phyloP scores from a whole-genome alignment of 2,888 invertebrate species.

The Drosophila anomalipes region DNA sequence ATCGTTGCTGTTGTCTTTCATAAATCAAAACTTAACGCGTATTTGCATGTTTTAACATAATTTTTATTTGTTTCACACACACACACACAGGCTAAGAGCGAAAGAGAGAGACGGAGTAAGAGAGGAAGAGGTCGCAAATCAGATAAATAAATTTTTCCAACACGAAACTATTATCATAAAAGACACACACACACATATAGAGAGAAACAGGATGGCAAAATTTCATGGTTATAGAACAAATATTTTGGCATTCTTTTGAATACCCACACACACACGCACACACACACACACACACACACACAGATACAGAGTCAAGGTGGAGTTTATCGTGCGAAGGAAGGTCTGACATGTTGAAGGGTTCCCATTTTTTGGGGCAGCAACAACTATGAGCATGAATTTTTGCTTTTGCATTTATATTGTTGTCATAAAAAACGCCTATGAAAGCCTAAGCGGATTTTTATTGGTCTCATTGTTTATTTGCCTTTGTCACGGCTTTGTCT shows the following conservation, averaged over 20 bases:
- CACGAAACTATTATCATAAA: constrained; percentile 84
- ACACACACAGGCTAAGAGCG: constrained; percentile 27
- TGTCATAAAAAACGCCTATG: constrained; percentile 84
- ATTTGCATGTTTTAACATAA: constrained; percentile 84
- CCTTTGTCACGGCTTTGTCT: constrained; percentile 74
- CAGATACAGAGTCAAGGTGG: constrained; percentile 66
- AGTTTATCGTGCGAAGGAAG: constrained; percentile 73
- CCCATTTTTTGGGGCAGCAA: constrained; percentile 22
- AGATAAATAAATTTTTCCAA: constrained; percentile 80
- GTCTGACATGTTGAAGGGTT: constrained; percentile 77
- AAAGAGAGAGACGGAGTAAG: not conserved
- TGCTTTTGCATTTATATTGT: constrained; percentile 81
- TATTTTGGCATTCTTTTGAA: constrained; percentile 68
- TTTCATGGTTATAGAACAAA: constrained; percentile 74
- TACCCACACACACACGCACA: constrained; percentile 29
- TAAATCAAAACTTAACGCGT: constrained; percentile 83
- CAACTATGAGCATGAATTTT: constrained; percentile 50
- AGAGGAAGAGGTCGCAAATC: constrained; percentile 52
- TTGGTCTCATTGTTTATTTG: constrained; percentile 81
- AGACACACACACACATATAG: constrained; percentile 48
- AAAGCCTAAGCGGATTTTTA: constrained; percentile 82
- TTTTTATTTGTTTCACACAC: constrained; percentile 77
- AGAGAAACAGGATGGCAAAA: constrained; percentile 50
- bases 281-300: not conserved
- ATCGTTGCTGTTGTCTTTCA: constrained; percentile 60